A percentile compares a stretch with the other conserved stretches of the same genome.
These are phyloP conservation scores for Diorhabda elongata DNA, from an alignment of 1,140 invertebrate genomes.

Conservation along the genomic window DNA sequence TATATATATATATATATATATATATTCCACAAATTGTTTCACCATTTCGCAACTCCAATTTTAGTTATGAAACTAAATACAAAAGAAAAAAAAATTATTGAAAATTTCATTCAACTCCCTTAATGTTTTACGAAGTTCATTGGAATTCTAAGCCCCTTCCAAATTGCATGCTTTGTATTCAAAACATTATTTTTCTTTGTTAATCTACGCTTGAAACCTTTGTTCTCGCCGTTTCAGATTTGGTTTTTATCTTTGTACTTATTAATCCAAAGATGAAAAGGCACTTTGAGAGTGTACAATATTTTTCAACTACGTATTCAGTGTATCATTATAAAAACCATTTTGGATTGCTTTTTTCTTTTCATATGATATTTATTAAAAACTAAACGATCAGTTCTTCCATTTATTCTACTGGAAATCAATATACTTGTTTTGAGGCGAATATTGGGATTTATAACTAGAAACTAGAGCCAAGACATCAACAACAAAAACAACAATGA, in stretches of 20 bases:
- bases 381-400: too few relatives aligned
- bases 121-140: constrained; percentile 3
- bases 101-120: neutral
- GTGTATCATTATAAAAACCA: too few relatives aligned
- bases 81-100: neutral
- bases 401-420: too few relatives aligned
- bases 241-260: neutral
- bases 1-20: neutral
- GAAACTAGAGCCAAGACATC: too few relatives aligned
- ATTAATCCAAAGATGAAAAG: too few relatives aligned
- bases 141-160: neutral
- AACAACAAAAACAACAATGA: too few relatives aligned
- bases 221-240: constrained; percentile 2
- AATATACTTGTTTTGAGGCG: too few relatives aligned
- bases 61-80: neutral
- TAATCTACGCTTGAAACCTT: neutral
- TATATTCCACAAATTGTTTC: neutral
- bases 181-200: neutral
- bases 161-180: constrained; percentile 1
- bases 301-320: too few relatives aligned
- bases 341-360: too few relatives aligned
- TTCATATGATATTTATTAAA: too few relatives aligned
- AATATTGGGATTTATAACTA: too few relatives aligned
- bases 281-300: too few relatives aligned
- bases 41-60: neutral